A percentile compares a stretch with the other conserved stretches of the same genome.
These are phyloP conservation scores for Paelopatides confundens DNA, from an alignment of 53 echinoderm and acorn worm genomes.

Conservation along the genomic window DNA sequence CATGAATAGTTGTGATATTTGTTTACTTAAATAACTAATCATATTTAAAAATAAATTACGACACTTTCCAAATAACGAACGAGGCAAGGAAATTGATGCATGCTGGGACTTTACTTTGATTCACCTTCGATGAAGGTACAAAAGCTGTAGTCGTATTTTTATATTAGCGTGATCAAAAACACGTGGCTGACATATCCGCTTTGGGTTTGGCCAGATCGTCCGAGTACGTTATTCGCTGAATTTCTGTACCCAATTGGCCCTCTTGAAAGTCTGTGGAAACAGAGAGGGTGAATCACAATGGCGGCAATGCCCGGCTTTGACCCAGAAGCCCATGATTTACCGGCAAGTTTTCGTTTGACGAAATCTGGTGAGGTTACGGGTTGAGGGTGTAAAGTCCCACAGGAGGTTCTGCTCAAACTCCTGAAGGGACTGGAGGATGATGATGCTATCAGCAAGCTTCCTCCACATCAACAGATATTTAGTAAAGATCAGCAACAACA, in stretches of 20 bases:
- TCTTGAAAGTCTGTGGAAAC: background rate
- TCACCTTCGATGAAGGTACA: background rate
- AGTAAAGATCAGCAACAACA: constrained; percentile 38
- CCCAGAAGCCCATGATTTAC: constrained; percentile 79
- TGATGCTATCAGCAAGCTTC: constrained; percentile 40
- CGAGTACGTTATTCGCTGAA: background rate
- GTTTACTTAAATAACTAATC: too few relatives aligned
- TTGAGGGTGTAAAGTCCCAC: constrained; percentile 94
- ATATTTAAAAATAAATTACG: too few relatives aligned
- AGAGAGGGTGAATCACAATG: background rate
- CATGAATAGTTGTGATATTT: too few relatives aligned
- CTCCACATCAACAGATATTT: constrained; percentile 44
- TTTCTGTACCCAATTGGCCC: background rate
- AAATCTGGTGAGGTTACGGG: constrained; percentile 83
- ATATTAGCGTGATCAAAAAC: constrained; percentile 27
- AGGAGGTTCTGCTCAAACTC: constrained; percentile 96
- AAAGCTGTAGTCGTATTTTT: constrained; percentile 25
- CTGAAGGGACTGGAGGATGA: constrained; percentile 76
- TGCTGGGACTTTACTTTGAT: constrained; percentile 6
- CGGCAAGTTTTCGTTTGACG: constrained; percentile 83
- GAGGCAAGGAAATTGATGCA: constrained; percentile 10
- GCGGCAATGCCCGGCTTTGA: constrained; percentile 52
- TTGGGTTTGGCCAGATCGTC: constrained; percentile 24
- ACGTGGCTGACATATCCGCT: constrained; percentile 47
- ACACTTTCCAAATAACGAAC: background rate